Evolutionary conservation across 2,888 invertebrate genomes (phyloP), one percentile per base, ranked within the genome.

Genomic region (Nymphalis c-album): DNA sequence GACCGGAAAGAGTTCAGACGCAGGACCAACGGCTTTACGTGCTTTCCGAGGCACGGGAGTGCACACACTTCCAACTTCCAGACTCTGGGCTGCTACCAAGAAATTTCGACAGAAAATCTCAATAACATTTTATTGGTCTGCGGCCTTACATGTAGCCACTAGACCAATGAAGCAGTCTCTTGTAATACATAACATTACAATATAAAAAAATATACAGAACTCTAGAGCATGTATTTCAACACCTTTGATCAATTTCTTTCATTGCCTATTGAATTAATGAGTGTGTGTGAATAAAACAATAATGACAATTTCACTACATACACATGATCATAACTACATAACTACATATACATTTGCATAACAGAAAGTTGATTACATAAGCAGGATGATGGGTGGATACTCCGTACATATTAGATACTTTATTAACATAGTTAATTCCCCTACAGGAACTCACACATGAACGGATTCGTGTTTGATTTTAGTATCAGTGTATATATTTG

Each of bases 361-460:
- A 13, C 35, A 31, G 35, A 18, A 40, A 40, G 18, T 40, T 40
- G 18, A 35, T 40, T 40, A 57, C 40, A 40, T 40, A 40, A 40
- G n/a, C 57, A 57, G 40, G 35, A 57, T 57, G 40, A 40, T 40
- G n/a, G 18, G n/a, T 48, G 48, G 17, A 48, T 48, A 48, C 18
- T 48, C 48, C 2, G 17, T n/a, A 8, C 18, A n/a, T 20, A 40
- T 10, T 57, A 26, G 6, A 58, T 59, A 10, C n/a, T 20, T 20
- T 20, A 40, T 59, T 59, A 40, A 64, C 48, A 26, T 26, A 59
- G 17, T n/a, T 40, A 59, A 50, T 59, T 59, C 50, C 51, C 59
- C 64, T 26, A 64, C 59, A 59, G 64, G 64, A 51, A 50, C 50
- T 64, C 50, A 46, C 53, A 55, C 10, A 55, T 55, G 48, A 31